Base-by-base conservation (phyloP, 2,113 vertebrate genomes). In the Raphicerus campestris region DNA sequence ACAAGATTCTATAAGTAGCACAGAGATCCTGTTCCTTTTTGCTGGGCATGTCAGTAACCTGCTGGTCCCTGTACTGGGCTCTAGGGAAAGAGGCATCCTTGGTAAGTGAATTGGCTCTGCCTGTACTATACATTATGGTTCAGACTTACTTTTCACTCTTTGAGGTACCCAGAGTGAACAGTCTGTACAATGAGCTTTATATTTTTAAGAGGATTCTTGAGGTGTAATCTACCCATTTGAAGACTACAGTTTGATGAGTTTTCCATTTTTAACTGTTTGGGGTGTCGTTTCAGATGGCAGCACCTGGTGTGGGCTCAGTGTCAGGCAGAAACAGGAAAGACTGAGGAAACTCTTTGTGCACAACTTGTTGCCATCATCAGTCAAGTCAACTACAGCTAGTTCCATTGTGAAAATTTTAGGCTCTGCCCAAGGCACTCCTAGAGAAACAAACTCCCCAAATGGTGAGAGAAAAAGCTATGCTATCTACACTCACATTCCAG, bases 241-340 rank as follows among this genome's bases (percentile, higher is more conserved):
- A 92, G 32, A 93, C 7, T 49, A 87, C 7, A 75, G 63, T 87
- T 83, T 87, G 51, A 73, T 93, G 30, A 58, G 17, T 35, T 97
- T 91, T 89, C 28, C 28, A 14, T 70, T 91, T 94, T 87, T 73
- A 86, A 90, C 17, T 30, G 24, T 92, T 60, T 88, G 86, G 73
- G 19, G 8, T 98, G 42, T 97, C 14, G 24, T 98, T 99, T 96
- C 97, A 99, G 99, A 98, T 49, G 98, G 98, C 98, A 99, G 98
- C 66, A 99, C 97, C 55, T 98, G 87, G 26, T 98, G 98, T 77
- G 97, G 87, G 77, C 97, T 96, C 56, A 85, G 51, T n/a, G 91
- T 96, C 81, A 96, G 35, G 30, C 63, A 78, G 93, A 98, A 98
- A 93, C 98, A 96, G 89, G 95, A 96, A 35, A 96, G 77, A 86